Conservation (phyloP, 2,888 invertebrate species). For the Phragmatobia fuliginosa region DNA sequence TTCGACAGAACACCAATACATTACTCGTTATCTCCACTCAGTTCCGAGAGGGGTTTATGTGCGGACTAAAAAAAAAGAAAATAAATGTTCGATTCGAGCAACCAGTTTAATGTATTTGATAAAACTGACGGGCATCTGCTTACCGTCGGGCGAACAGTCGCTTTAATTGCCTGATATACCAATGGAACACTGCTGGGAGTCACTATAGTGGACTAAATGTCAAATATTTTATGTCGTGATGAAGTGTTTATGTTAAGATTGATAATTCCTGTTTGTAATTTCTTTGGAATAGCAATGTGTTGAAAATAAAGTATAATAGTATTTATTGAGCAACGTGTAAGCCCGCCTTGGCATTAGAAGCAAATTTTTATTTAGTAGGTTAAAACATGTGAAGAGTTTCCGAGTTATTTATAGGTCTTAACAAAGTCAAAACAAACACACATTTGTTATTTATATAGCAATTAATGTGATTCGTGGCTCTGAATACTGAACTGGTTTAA, state of each 20-base stretch:
- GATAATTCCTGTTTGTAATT: slow-evolving; percentile 42
- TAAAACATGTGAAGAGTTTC: slow-evolving; percentile 12
- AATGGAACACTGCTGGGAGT: slow-evolving; percentile 62
- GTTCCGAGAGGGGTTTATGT: slow-evolving; percentile 74
- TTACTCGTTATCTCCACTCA: slow-evolving; percentile 78
- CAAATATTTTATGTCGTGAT: slow-evolving; percentile 59
- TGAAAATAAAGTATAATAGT: slow-evolving; percentile 36
- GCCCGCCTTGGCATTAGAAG: slow-evolving; percentile 16
- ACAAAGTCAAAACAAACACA: slow-evolving; percentile 31
- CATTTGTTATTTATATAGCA: slow-evolving; percentile 37
- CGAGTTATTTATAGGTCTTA: slow-evolving; percentile 36
- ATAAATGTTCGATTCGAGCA: slow-evolving; percentile 79
- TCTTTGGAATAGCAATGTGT: slow-evolving; percentile 24
- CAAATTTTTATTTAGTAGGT: slow-evolving; percentile 27
- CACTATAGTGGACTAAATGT: slow-evolving; percentile 61
- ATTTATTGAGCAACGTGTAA: slow-evolving; percentile 24
- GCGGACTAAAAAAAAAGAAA: slow-evolving; percentile 67
- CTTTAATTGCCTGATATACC: slow-evolving; percentile 84
- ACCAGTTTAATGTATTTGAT: slow-evolving; percentile 85
- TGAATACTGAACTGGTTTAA: slow-evolving; percentile 19
- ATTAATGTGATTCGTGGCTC: slow-evolving; percentile 15
- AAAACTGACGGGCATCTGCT: slow-evolving; percentile 84
- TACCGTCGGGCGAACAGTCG: slow-evolving; percentile 72
- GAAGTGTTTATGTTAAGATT: slow-evolving; percentile 36
- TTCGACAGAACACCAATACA: slow-evolving; percentile 77